Base-by-base conservation (phyloP, 2,888 invertebrate species). In the Drosophila dives region DNA sequence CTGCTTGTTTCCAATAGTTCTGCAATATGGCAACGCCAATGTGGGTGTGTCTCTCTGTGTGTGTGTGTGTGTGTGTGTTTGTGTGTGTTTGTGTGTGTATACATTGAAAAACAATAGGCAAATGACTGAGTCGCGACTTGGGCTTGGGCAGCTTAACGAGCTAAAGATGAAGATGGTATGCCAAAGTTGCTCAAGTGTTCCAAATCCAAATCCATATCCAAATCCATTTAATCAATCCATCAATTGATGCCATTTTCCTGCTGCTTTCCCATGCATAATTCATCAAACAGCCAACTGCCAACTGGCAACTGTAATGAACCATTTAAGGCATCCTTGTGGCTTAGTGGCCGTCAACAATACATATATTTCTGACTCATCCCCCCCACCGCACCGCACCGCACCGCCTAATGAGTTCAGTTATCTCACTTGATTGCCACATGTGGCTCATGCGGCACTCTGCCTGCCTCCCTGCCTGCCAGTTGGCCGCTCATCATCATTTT, bases 391-490 rank as follows among this genome's bases (percentile, higher is more conserved):
- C 23, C 29, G 26, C 26, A 26, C 20, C 42, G 17, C 29, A 45
- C 62, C 40, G 71, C 61, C 80, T 77, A 77, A 77, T 77, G 77
- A 77, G 77, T 71, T 77, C 80, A 75, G 80, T 77, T 77, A 80
- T 77, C 79, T 78, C 79, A 64, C 62, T 74, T 74, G 75, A 56
- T 61, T 77, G 79, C 75, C 75, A 75, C 66, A 79, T 79, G 77
- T 76, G 78, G 33, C 61, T 48, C 29, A 36, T 51, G 74, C 63
- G 49, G 49, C 36, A 51, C 45, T 38, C 50, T 29, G 38, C 7
- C 63, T 59, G 29, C 11, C 33, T n/a, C 40, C 7, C 7, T n/a
- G 54, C 20, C 20, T 26, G 45, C 26, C 29, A 29, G 32, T n/a
- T 34, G 34, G 45, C 45, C 40, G 26, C 26, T 33, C 80, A 75